phyloP scores from a whole-genome alignment of 2,888 invertebrate genomes.

The Quadriops clusia region DNA sequence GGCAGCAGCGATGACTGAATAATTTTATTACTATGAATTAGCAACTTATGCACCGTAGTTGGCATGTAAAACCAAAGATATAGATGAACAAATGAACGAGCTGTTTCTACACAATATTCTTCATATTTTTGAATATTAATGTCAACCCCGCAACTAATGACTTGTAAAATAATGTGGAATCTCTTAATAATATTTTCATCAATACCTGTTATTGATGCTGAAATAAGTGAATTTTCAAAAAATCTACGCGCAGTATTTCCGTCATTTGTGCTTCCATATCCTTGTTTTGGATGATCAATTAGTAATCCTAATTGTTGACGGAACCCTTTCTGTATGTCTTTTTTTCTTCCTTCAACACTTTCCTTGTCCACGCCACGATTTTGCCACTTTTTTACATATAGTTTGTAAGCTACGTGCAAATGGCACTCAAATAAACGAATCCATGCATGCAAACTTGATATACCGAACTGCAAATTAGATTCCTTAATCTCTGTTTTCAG shows the following conservation, averaged over 20 bases:
- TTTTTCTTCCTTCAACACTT: slow-evolving; percentile 7
- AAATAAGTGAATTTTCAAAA: slow-evolving; percentile 10
- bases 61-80: slow-evolving; percentile 9
- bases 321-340: slow-evolving; percentile 7
- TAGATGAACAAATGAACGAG: slow-evolving; percentile 3
- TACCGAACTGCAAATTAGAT: slow-evolving; percentile 16
- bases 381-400: slow-evolving; percentile 5
- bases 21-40: slow-evolving; percentile 3
- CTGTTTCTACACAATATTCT: slow-evolving; percentile 3
- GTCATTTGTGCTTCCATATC: slow-evolving; percentile 13
- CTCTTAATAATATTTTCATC: slow-evolving; percentile 9
- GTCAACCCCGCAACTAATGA: slow-evolving; percentile 5
- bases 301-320: slow-evolving; percentile 9
- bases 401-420: not conserved
- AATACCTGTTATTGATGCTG: slow-evolving; percentile 11
- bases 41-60: slow-evolving; percentile 7
- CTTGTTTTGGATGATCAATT: slow-evolving; percentile 12
- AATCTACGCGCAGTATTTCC: slow-evolving; percentile 15
- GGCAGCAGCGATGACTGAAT: slow-evolving; percentile 7
- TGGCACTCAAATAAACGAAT: slow-evolving; percentile 16
- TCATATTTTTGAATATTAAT: slow-evolving; percentile 5
- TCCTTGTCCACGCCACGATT: slow-evolving; percentile 2
- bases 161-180: slow-evolving; percentile 6
- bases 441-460: slow-evolving; percentile 25
- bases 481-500: slow-evolving; percentile 6